Conservation (phyloP, 64 coral and sea anemone species). For the Montipora efflorescens region DNA sequence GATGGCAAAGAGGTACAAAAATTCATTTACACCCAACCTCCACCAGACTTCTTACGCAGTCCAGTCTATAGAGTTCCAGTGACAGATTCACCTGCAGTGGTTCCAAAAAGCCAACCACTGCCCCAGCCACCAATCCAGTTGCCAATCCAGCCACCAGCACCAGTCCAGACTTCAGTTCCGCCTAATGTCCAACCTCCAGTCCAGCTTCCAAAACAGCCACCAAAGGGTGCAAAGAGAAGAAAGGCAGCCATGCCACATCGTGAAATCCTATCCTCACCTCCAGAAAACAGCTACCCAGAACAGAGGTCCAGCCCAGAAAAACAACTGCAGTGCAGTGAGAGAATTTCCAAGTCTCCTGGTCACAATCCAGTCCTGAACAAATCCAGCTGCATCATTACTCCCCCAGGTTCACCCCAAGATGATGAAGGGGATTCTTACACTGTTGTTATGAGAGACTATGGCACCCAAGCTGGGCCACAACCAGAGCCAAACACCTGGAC, state of each 20-base stretch:
- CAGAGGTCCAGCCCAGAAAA: slow-evolving; percentile 22
- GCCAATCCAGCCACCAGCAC: neutral
- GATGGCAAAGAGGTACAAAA: slow-evolving; percentile 41
- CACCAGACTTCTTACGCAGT: slow-evolving; percentile 67
- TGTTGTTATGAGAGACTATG: slow-evolving; percentile 90
- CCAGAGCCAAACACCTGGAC: slow-evolving; percentile 29
- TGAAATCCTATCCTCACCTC: slow-evolving; percentile 21
- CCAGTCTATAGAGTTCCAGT: slow-evolving; percentile 74
- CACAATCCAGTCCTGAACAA: slow-evolving; percentile 63
- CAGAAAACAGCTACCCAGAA: slow-evolving; percentile 22
- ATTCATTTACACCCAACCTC: slow-evolving; percentile 64
- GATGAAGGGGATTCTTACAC: slow-evolving; percentile 69
- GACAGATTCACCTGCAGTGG: neutral
- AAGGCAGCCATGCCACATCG: slow-evolving; percentile 63
- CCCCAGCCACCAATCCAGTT: neutral
- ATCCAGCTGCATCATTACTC: slow-evolving; percentile 89
- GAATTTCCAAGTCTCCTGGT: slow-evolving; percentile 54
- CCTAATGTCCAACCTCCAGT: neutral
- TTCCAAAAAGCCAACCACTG: neutral
- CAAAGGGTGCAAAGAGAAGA: slow-evolving; percentile 55
- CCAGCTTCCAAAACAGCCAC: neutral
- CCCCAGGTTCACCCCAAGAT: slow-evolving; percentile 88
- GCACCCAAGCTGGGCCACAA: slow-evolving; percentile 81
- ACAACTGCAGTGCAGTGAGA: slow-evolving; percentile 54
- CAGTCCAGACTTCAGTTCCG: neutral